phyloP scores from a whole-genome alignment of 2,888 invertebrate species.

The Diarsia rubi region DNA sequence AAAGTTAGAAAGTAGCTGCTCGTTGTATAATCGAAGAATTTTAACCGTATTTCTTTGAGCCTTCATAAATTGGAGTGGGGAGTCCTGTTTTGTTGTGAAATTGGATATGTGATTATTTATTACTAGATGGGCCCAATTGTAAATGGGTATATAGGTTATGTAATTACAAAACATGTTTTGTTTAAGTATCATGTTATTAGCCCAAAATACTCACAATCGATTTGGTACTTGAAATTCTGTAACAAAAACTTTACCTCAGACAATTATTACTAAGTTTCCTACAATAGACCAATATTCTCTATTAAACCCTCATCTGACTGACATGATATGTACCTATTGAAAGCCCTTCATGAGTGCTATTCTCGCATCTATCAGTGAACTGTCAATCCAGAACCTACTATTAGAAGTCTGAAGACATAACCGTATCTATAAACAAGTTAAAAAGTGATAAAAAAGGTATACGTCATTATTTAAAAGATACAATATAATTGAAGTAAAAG shows the following conservation, averaged over 20 bases:
- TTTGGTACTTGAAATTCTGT: not conserved
- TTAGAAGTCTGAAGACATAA: no score
- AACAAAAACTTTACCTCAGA: not conserved
- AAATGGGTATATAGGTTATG: not conserved
- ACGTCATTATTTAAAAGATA: no score
- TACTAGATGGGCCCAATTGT: not conserved
- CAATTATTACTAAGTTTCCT: not conserved
- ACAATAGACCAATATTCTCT: not conserved
- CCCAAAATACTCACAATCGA: not conserved
- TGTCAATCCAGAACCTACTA: not conserved
- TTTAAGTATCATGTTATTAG: not conserved
- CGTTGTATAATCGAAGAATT: conserved; percentile 17
- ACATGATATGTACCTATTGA: not conserved
- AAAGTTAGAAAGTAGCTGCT: conserved; percentile 48
- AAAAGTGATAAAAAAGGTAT: no score
- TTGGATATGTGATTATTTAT: not conserved
- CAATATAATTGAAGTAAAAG: no score
- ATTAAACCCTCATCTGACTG: not conserved
- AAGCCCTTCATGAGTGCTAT: not conserved
- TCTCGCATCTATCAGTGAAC: not conserved
- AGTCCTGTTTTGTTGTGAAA: conserved; percentile 2
- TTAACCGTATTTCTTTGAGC: conserved; percentile 23
- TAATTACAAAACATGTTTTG: not conserved
- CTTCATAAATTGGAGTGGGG: not conserved
- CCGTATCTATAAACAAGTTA: no score